phyloP scores from a whole-genome alignment of 2,113 vertebrate genomes.

The Crotalus tigris region DNA sequence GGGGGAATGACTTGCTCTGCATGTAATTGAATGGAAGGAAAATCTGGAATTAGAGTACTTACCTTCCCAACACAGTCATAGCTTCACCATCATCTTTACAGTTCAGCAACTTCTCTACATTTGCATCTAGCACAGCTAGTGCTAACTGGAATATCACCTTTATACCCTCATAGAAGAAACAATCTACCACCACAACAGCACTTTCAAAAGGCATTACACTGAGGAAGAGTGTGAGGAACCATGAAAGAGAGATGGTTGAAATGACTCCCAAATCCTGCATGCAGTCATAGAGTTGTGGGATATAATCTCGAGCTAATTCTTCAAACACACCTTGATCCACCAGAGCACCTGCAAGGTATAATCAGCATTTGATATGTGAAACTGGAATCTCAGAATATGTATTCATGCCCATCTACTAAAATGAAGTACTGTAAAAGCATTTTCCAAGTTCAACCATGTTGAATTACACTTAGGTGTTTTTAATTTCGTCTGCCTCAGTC shows the following conservation, averaged over 20 bases:
- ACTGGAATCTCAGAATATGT: not conserved
- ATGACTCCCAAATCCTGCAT: conserved; percentile 98
- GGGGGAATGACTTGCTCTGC: not conserved
- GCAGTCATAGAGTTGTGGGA: conserved; percentile 97
- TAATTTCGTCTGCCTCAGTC: not conserved
- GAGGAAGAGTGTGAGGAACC: conserved; percentile 98
- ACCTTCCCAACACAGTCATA: conserved; percentile 98
- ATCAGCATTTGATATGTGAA: not conserved
- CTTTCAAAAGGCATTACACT: conserved; percentile 98
- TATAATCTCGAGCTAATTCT: conserved; percentile 89
- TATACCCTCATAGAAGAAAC: conserved; percentile 99
- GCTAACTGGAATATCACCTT: conserved; percentile 99
- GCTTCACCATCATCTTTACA: conserved; percentile 99
- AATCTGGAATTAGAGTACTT: conserved; percentile 15
- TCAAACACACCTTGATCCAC: conserved; percentile 99
- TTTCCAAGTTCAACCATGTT: not conserved
- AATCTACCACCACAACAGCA: conserved; percentile 96
- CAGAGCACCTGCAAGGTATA: conserved; percentile 79
- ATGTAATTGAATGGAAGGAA: not conserved
- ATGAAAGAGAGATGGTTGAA: conserved; percentile 96
- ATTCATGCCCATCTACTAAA: not conserved
- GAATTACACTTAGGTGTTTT: not conserved
- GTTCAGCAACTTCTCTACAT: conserved; percentile 89
- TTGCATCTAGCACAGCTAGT: conserved; percentile 91
- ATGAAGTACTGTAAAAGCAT: not conserved